These are phyloP conservation scores for Cacoxenus indagator DNA, from an alignment of 2,888 invertebrate species.

Conservation along the genomic window DNA sequence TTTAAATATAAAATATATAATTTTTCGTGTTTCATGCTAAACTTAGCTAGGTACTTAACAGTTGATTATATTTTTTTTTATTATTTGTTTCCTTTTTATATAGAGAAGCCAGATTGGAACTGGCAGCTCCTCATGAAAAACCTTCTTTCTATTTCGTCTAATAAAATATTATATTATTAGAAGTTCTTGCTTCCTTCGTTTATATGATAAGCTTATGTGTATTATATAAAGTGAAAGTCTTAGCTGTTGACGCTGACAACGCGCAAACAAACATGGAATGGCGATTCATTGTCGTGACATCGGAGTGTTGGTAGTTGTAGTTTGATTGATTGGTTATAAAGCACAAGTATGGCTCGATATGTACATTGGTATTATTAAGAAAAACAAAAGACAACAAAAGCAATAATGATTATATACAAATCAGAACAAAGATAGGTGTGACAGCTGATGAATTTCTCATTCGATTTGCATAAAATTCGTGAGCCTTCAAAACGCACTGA, in stretches of 20 bases:
- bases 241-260: background rate
- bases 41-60: slow-evolving; percentile 23
- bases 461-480: background rate
- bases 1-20: slow-evolving; percentile 6
- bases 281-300: too few species aligned
- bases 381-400: background rate
- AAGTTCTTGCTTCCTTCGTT: too few species aligned
- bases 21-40: slow-evolving; percentile 1
- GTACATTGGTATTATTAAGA: slow-evolving; percentile 10
- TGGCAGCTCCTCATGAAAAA: slow-evolving; percentile 28
- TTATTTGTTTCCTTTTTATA: slow-evolving; percentile 41
- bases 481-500: background rate
- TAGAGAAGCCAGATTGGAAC: too few species aligned
- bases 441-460: background rate
- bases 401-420: slow-evolving; percentile 12
- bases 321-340: background rate
- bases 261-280: background rate
- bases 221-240: slow-evolving; percentile 1
- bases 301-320: background rate
- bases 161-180: too few species aligned
- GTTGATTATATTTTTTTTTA: slow-evolving; percentile 33
- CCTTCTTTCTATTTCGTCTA: too few species aligned
- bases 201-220: background rate
- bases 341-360: background rate
- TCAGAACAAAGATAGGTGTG: slow-evolving; percentile 7